Evolutionary conservation across 2,797 vertebrate species (phyloP).

Genomic region (Coranthus polyacanthus): DNA sequence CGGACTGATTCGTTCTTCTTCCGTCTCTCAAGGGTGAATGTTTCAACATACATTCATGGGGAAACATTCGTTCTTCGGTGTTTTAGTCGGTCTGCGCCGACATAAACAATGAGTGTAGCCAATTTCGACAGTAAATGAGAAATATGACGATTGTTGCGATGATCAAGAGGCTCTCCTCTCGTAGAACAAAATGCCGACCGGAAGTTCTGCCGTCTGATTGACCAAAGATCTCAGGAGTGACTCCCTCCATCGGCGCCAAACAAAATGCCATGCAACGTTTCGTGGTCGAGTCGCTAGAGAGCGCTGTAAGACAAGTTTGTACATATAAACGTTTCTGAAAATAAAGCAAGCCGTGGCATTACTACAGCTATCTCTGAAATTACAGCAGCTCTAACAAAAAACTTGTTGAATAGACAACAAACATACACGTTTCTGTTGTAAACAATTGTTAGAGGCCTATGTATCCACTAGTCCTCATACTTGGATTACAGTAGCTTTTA

Average conservation of each 20-base stretch:
- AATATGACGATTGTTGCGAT: constrained; percentile 86
- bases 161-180: constrained; percentile 84
- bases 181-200: constrained; percentile 88
- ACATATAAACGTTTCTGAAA: neutral
- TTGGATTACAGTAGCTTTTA: too few relatives aligned
- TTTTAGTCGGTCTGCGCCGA: constrained; percentile 76
- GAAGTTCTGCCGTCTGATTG: constrained; percentile 84
- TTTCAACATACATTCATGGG: constrained; percentile 66
- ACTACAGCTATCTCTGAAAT: too few relatives aligned
- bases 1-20: constrained; percentile 81
- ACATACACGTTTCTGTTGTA: too few relatives aligned
- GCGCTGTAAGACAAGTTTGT: constrained; percentile 36
- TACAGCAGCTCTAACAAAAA: too few relatives aligned
- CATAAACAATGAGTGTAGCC: constrained; percentile 67
- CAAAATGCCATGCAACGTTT: constrained; percentile 76
- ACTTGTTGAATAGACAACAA: too few relatives aligned
- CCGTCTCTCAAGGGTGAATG: constrained; percentile 77
- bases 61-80: constrained; percentile 79
- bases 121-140: constrained; percentile 79
- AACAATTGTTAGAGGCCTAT: too few relatives aligned
- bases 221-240: constrained; percentile 82
- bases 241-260: constrained; percentile 86
- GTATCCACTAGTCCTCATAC: too few relatives aligned
- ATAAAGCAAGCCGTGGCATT: too few relatives aligned
- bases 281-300: constrained; percentile 6